phyloP scores from a whole-genome alignment of 2,797 vertebrate species.

The Pseudochaenichthys georgianus region DNA sequence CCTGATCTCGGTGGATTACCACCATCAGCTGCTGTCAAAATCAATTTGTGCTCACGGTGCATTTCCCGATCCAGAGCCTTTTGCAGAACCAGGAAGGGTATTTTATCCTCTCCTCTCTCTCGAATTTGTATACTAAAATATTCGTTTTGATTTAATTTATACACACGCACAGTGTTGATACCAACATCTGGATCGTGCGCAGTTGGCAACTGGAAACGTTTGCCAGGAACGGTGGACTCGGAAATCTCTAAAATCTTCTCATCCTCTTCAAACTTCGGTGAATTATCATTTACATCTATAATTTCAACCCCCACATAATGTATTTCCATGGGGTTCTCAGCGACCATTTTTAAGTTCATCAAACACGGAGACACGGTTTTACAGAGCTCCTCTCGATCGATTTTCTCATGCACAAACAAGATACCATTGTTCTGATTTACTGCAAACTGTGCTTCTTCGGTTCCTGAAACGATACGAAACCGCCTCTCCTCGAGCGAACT shows the following conservation, averaged over 20 bases:
- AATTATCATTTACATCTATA: slow-evolving; percentile 79
- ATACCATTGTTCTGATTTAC: slow-evolving; percentile 81
- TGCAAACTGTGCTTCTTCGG: slow-evolving; percentile 76
- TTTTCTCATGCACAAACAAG: slow-evolving; percentile 76
- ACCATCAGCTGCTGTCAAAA: slow-evolving; percentile 73
- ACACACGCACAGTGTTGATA: slow-evolving; percentile 69
- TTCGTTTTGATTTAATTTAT: slow-evolving; percentile 74
- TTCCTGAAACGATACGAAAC: slow-evolving; percentile 80
- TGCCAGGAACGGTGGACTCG: slow-evolving; percentile 73
- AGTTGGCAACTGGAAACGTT: slow-evolving; percentile 79
- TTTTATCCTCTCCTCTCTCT: slow-evolving; percentile 68
- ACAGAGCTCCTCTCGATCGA: slow-evolving; percentile 87
- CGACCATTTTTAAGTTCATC: slow-evolving; percentile 82
- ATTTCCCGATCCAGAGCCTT: slow-evolving; percentile 75
- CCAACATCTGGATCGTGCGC: slow-evolving; percentile 83
- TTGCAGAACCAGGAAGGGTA: slow-evolving; percentile 71
- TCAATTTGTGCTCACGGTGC: slow-evolving; percentile 44
- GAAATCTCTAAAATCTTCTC: too few species aligned
- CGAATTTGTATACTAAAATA: slow-evolving; percentile 67
- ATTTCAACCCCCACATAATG: slow-evolving; percentile 83
- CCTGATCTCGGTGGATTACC: slow-evolving; percentile 75
- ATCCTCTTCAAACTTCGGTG: slow-evolving; percentile 72
- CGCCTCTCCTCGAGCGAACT: slow-evolving; percentile 67
- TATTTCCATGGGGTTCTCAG: slow-evolving; percentile 85
- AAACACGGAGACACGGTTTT: slow-evolving; percentile 67